Evolutionary conservation across 2,888 invertebrate species (phyloP).

Genomic region (Dorcus parallelipipedus): DNA sequence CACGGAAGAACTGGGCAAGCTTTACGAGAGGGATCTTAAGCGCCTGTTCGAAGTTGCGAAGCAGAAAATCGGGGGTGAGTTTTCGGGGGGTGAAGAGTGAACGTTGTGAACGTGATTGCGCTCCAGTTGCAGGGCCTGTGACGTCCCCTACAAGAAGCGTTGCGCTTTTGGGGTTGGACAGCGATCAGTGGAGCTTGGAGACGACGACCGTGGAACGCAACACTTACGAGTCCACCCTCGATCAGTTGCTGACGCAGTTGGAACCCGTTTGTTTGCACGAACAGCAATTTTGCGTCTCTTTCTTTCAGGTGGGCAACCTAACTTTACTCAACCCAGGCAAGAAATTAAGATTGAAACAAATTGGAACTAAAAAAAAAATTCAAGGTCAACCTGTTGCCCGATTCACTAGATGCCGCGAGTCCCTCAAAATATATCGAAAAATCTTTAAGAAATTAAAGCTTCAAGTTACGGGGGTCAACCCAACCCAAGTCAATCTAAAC

Average conservation of each 20-base stretch:
- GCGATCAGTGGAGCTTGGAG: conserved; percentile 63
- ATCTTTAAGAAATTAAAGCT: no score
- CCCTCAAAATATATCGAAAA: no score
- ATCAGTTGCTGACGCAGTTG: conserved; percentile 82
- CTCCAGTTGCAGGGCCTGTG: conserved; percentile 27
- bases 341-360: no score
- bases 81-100: background rate
- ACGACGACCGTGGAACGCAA: conserved; percentile 58
- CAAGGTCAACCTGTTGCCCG: no score
- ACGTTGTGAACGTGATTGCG: background rate
- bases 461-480: no score
- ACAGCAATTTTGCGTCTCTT: conserved; percentile 90
- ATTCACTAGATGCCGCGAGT: no score
- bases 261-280: conserved; percentile 91
- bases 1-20: conserved; percentile 76
- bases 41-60: conserved; percentile 75
- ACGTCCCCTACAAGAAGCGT: conserved; percentile 36
- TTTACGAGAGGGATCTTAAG: conserved; percentile 83
- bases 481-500: no score
- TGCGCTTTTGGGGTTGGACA: conserved; percentile 58
- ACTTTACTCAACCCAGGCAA: no score
- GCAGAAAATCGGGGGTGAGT: conserved; percentile 46
- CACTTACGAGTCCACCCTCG: conserved; percentile 67
- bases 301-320: conserved; percentile 68
- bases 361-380: no score